These are phyloP conservation scores for Mastigias papua DNA, from an alignment of 30 jellyfish, hydroid and myxozoan species.

Conservation along the genomic window DNA sequence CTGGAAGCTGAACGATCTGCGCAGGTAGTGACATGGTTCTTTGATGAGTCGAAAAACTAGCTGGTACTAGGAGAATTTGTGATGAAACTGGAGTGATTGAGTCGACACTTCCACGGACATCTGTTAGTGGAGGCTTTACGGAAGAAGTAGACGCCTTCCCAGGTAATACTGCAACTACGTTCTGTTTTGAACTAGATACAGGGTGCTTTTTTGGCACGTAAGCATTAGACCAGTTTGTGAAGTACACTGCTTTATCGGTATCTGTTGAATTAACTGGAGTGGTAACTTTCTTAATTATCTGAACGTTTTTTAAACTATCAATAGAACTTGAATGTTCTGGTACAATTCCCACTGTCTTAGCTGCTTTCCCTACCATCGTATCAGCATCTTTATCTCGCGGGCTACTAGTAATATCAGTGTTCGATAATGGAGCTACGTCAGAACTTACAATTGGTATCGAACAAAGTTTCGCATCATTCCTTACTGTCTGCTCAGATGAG, in stretches of 20 bases:
- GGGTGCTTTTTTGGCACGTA: conserved; percentile 2
- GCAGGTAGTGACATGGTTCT: conserved; percentile 41
- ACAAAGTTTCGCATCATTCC: not conserved
- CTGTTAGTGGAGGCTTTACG: conserved; percentile 32
- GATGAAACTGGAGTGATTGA: conserved; percentile 21
- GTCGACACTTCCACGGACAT: not conserved
- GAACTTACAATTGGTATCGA: not conserved
- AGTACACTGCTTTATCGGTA: not conserved
- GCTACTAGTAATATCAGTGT: not conserved
- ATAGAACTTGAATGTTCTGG: not conserved
- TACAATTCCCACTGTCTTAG: not conserved
- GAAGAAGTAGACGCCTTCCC: not conserved
- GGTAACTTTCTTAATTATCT: conserved; percentile 10
- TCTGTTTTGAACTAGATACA: not conserved
- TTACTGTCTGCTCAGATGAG: not conserved
- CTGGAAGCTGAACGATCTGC: conserved; percentile 65
- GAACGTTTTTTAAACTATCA: not conserved
- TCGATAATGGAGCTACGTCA: not conserved
- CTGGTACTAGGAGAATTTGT: conserved; percentile 26
- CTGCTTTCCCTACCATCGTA: not conserved
- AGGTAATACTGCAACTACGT: not conserved
- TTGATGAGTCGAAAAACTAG: conserved; percentile 30
- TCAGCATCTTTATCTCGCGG: not conserved
- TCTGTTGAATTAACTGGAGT: conserved; percentile 19
- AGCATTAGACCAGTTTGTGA: conserved; percentile 35